These are phyloP conservation scores for Octopus sinensis DNA, from an alignment of 1,140 invertebrate genomes.

Conservation along the genomic window DNA sequence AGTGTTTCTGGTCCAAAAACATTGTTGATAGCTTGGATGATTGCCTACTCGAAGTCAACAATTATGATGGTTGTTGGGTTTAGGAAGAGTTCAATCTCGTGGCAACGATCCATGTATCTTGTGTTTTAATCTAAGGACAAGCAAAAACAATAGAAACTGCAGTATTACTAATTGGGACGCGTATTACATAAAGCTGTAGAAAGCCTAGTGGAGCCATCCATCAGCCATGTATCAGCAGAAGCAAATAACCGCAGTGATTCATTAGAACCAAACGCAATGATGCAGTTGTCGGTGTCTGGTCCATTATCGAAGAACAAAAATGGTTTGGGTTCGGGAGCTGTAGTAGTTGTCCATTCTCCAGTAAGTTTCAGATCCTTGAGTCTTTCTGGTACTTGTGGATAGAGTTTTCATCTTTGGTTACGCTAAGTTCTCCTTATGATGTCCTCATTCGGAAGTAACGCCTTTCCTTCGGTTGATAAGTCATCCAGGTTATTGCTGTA, in stretches of 20 bases:
- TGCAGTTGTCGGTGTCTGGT: neutral
- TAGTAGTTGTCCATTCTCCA: neutral
- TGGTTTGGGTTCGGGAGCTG: neutral
- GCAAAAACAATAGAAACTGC: slow-evolving; percentile 17
- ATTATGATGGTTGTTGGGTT: neutral
- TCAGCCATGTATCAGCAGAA: neutral
- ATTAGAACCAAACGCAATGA: slow-evolving; percentile 11
- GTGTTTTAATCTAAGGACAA: neutral
- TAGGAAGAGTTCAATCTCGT: too few relatives aligned
- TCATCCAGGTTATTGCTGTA: too few relatives aligned
- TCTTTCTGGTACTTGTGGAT: neutral
- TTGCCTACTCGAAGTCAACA: slow-evolving; percentile 15
- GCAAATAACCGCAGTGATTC: neutral
- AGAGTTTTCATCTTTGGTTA: too few relatives aligned
- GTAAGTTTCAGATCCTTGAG: slow-evolving; percentile 9
- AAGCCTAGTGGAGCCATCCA: neutral
- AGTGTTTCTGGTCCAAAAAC: neutral
- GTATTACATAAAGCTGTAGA: neutral
- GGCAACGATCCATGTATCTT: slow-evolving; percentile 12
- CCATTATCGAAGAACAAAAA: slow-evolving; percentile 17
- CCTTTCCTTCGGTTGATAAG: too few relatives aligned
- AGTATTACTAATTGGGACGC: neutral
- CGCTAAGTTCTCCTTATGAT: too few relatives aligned
- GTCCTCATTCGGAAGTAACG: too few relatives aligned
- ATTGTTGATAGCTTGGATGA: neutral